These are phyloP conservation scores for Irena cyanogastra DNA, from an alignment of 2,113 vertebrate genomes.

Conservation along the genomic window DNA sequence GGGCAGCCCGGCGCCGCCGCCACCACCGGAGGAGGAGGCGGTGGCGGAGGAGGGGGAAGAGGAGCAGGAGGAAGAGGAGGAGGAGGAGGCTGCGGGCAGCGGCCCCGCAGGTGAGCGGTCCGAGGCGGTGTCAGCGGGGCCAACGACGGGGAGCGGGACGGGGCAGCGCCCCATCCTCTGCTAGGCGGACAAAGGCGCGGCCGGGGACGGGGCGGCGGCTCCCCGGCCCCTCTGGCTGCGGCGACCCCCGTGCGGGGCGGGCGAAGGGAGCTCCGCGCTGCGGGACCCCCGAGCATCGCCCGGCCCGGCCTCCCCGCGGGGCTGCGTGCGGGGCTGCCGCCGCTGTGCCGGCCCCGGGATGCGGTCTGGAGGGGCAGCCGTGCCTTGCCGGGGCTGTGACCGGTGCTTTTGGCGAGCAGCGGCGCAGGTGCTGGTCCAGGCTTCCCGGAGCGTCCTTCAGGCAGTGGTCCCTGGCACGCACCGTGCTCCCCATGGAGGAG, in stretches of 20 bases:
- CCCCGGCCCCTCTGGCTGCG: neutral
- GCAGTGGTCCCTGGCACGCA: fast-evolving
- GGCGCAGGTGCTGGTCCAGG: neutral
- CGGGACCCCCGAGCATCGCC: neutral
- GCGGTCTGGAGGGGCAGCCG: neutral
- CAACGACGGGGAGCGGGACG: neutral
- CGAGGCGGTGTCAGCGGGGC: neutral
- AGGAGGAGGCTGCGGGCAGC: neutral
- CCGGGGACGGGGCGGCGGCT: neutral
- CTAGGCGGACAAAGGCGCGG: neutral
- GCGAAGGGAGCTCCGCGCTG: too few relatives aligned
- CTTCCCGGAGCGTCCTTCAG: neutral
- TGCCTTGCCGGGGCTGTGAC: neutral
- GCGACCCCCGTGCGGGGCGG: neutral
- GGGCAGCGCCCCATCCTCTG: neutral
- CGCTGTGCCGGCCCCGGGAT: neutral
- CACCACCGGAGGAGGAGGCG: neutral
- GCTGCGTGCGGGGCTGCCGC: too few relatives aligned
- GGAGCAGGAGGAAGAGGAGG: neutral
- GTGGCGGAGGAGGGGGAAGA: fast-evolving
- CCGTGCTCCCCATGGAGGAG: neutral
- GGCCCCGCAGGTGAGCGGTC: neutral
- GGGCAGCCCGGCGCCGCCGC: neutral
- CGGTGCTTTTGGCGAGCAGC: neutral
- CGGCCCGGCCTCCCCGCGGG: neutral